Percentiles rank a stretch among this genome's conserved stretches.
These are phyloP conservation scores for Penelope pileata DNA, from an alignment of 2,113 vertebrate species.

Conservation along the genomic window DNA sequence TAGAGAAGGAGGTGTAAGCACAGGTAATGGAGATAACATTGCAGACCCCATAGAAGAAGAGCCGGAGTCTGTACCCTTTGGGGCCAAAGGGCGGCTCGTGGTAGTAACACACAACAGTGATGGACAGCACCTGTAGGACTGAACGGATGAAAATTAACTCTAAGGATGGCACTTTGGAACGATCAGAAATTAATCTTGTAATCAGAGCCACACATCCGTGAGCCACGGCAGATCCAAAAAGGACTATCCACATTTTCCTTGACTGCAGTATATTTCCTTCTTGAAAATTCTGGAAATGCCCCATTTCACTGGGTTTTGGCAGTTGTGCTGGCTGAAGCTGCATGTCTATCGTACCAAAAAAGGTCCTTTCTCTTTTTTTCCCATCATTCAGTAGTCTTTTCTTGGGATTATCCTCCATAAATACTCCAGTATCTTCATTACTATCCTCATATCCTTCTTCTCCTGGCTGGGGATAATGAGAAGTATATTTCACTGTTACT, in stretches of 20 bases:
- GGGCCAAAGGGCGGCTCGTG: constrained; percentile 95
- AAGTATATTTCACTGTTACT: constrained; percentile 94
- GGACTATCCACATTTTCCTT: constrained; percentile 90
- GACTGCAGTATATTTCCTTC: constrained; percentile 88
- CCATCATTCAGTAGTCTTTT: constrained; percentile 84
- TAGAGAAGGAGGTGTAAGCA: constrained; percentile 98
- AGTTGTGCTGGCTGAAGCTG: constrained; percentile 74
- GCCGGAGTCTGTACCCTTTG: constrained; percentile 88
- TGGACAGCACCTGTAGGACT: constrained; percentile 91
- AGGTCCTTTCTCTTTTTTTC: constrained; percentile 83
- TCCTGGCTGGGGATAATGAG: constrained; percentile 93
- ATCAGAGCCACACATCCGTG: constrained; percentile 96
- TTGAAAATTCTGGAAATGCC: constrained; percentile 84
- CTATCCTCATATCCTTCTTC: constrained; percentile 90
- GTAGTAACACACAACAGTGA: constrained; percentile 90
- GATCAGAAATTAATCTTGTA: constrained; percentile 91
- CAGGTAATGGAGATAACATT: constrained; percentile 98
- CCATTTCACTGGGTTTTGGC: constrained; percentile 74
- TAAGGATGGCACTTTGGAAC: constrained; percentile 95
- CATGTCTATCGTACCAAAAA: constrained; percentile 89
- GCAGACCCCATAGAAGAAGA: constrained; percentile 95
- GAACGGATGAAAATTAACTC: constrained; percentile 98
- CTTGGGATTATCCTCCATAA: constrained; percentile 87
- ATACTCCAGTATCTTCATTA: constrained; percentile 86
- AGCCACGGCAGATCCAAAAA: constrained; percentile 92